phyloP scores from a whole-genome alignment of 2,797 vertebrate species.

The Euthynnus affinis region DNA sequence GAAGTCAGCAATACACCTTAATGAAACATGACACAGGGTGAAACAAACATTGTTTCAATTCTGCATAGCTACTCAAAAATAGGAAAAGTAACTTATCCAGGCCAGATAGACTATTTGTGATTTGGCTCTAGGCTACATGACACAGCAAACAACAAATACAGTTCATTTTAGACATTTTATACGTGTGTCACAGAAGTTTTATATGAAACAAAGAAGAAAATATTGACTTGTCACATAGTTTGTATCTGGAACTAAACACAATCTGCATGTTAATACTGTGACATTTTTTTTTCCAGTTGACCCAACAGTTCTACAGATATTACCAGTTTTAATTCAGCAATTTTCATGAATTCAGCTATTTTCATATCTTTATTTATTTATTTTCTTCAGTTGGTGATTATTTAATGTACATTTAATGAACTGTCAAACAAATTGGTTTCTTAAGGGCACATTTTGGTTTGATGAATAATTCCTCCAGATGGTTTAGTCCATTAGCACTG shows the following conservation, averaged over 20 bases:
- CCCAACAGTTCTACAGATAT: not conserved
- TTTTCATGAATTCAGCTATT: not conserved
- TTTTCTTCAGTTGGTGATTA: not conserved
- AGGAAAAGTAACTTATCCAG: no score
- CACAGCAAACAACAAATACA: no score
- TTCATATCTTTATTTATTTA: not conserved
- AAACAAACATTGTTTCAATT: no score
- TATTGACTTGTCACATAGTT: not conserved
- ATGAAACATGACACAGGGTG: no score
- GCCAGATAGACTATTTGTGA: no score
- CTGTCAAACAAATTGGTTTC: not conserved
- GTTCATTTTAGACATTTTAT: no score
- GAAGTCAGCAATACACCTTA: no score
- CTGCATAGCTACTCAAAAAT: no score
- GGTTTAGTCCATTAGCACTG: not conserved
- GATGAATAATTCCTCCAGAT: not conserved
- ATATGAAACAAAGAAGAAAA: no score
- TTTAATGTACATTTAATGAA: constrained; percentile 12
- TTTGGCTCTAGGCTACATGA: no score
- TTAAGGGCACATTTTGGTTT: constrained; percentile 6
- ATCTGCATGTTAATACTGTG: not conserved
- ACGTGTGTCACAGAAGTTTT: no score
- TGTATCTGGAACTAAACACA: not conserved
- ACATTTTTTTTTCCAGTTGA: not conserved
- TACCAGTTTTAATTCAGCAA: not conserved